phyloP scores from a whole-genome alignment of 2,113 vertebrate species.

The Tinamus guttatus region DNA sequence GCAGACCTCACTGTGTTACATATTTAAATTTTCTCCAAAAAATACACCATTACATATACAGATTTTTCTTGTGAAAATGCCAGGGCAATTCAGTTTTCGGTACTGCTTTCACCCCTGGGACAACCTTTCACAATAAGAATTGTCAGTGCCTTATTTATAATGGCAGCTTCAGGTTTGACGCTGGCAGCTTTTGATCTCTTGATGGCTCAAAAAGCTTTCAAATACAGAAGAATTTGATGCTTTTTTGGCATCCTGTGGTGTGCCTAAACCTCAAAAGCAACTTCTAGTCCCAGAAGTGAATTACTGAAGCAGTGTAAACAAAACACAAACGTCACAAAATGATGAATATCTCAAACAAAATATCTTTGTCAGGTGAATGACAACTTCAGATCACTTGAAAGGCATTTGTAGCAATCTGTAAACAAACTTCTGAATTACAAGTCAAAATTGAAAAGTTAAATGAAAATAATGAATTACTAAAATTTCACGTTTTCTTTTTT shows the following conservation, averaged over 20 bases:
- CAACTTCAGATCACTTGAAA: slow-evolving; percentile 59
- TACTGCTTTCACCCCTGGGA: slow-evolving; percentile 58
- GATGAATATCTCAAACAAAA: slow-evolving; percentile 72
- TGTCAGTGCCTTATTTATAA: slow-evolving; percentile 77
- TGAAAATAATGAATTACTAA: slow-evolving; percentile 57
- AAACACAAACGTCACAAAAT: slow-evolving; percentile 70
- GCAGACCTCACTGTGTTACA: not conserved
- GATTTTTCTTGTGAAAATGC: slow-evolving; percentile 25
- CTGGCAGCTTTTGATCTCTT: slow-evolving; percentile 86
- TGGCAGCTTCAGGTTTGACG: slow-evolving; percentile 85
- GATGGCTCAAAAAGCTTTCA: slow-evolving; percentile 80
- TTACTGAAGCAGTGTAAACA: slow-evolving; percentile 77
- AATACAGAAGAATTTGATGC: slow-evolving; percentile 64
- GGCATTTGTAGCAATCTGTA: slow-evolving; percentile 20
- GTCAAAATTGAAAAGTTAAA: slow-evolving; percentile 15
- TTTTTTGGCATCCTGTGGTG: slow-evolving; percentile 70
- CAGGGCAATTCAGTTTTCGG: slow-evolving; percentile 34
- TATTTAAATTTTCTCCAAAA: not conserved
- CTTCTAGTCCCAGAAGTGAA: slow-evolving; percentile 73
- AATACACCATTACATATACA: not conserved
- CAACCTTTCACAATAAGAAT: slow-evolving; percentile 71
- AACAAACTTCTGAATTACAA: slow-evolving; percentile 61
- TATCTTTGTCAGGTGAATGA: slow-evolving; percentile 73
- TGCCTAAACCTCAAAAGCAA: slow-evolving; percentile 73
- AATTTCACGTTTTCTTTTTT: not conserved